These are phyloP conservation scores for Hassar affinis DNA, from an alignment of 2,113 vertebrate genomes.

Conservation along the genomic window DNA sequence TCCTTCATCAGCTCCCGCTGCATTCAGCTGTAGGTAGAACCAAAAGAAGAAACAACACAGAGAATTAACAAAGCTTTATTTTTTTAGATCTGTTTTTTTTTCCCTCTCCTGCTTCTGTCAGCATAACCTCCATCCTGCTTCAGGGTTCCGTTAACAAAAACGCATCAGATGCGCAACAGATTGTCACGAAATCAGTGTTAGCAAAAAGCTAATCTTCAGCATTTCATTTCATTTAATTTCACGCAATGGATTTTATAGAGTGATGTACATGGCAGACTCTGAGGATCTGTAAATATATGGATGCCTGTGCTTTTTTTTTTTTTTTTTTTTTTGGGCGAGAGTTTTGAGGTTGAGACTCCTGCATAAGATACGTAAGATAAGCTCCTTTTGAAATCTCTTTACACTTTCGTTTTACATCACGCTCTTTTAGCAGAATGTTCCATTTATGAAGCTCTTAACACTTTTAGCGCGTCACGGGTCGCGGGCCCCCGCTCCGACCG, in stretches of 20 bases:
- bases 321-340: background rate
- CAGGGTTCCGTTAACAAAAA: slow-evolving; percentile 51
- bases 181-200: slow-evolving; percentile 57
- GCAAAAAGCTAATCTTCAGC: slow-evolving; percentile 39
- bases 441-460: slow-evolving; percentile 60
- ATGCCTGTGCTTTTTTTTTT: slow-evolving; percentile 57
- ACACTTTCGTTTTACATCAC: slow-evolving; percentile 53
- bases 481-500: slow-evolving; percentile 15
- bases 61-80: slow-evolving; percentile 80
- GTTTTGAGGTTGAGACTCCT: slow-evolving; percentile 45
- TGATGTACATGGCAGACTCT: slow-evolving; percentile 55
- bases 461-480: slow-evolving; percentile 42
- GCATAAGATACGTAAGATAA: slow-evolving; percentile 32
- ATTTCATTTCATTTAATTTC: slow-evolving; percentile 21
- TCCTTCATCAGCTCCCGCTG: slow-evolving; percentile 61
- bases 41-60: slow-evolving; percentile 68
- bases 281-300: slow-evolving; percentile 70
- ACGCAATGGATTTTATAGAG: slow-evolving; percentile 57
- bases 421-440: slow-evolving; percentile 45
- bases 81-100: slow-evolving; percentile 70
- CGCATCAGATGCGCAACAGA: too few relatives aligned
- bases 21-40: slow-evolving; percentile 68
- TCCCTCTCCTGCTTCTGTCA: slow-evolving; percentile 26
- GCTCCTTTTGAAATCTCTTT: slow-evolving; percentile 49
- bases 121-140: slow-evolving; percentile 46